Conservation (phyloP, 2,113 vertebrate species). For the Mohoua ochrocephala region DNA sequence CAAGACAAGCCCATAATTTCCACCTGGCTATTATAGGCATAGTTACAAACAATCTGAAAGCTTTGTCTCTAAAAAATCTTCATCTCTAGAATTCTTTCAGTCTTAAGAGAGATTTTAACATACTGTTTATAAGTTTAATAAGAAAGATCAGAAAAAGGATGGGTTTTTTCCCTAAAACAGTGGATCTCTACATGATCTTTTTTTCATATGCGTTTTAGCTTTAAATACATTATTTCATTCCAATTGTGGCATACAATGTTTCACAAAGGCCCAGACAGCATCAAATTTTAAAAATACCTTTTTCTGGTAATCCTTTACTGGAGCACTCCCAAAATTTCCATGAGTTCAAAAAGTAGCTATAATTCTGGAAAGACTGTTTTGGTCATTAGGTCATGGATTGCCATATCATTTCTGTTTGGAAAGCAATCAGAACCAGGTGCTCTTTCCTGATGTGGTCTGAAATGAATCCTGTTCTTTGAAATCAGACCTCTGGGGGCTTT, state of each 20-base stretch:
- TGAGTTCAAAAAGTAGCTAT: not conserved
- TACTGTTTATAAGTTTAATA: not conserved
- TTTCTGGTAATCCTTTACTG: not conserved
- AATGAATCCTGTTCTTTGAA: not conserved
- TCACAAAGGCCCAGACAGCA: not conserved
- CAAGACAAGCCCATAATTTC: constrained; percentile 16
- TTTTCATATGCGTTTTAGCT: not conserved
- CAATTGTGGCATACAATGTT: not conserved
- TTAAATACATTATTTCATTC: not conserved
- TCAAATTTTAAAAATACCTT: not conserved
- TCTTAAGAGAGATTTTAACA: not conserved
- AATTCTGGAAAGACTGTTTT: not conserved
- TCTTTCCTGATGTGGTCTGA: not conserved
- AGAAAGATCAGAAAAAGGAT: not conserved
- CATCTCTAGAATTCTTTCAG: not conserved
- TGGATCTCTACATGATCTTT: not conserved
- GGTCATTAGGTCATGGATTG: not conserved
- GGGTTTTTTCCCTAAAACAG: not conserved
- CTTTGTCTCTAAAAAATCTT: not conserved
- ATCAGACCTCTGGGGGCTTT: not conserved
- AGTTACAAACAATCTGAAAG: not conserved
- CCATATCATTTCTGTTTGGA: not conserved
- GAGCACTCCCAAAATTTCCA: not conserved
- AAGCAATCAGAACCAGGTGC: not conserved
- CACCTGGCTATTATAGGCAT: not conserved